Evolutionary conservation across 2,888 invertebrate species (phyloP).

Genomic region (Disparrhopalites patrizii): DNA sequence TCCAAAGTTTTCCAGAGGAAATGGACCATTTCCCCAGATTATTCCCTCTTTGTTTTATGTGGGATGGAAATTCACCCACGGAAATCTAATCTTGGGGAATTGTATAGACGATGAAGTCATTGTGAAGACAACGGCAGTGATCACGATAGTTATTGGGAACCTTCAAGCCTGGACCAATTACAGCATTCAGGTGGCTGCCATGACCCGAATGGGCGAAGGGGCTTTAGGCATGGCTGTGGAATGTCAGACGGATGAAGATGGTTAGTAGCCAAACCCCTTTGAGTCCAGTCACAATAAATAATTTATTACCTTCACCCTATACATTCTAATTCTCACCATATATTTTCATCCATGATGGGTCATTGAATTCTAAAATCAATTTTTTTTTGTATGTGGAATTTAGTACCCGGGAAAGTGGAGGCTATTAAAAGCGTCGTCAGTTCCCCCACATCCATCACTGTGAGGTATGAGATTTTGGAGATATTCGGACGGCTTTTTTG

Average conservation of each 20-base stretch:
- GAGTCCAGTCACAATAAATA: background rate
- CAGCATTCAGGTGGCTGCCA: slow-evolving; percentile 73
- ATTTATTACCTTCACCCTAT: background rate
- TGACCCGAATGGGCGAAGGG: slow-evolving; percentile 73
- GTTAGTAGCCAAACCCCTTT: slow-evolving; percentile 52
- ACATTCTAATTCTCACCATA: background rate
- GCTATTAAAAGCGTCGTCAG: slow-evolving; percentile 12
- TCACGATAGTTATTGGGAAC: slow-evolving; percentile 66
- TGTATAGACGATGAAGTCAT: slow-evolving; percentile 27
- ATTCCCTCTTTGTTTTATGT: too few species aligned
- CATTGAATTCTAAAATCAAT: background rate
- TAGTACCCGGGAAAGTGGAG: slow-evolving; percentile 21
- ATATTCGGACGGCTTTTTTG: too few species aligned
- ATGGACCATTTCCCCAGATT: too few species aligned
- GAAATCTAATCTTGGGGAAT: too few species aligned
- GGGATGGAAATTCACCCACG: too few species aligned
- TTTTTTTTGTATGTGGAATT: background rate
- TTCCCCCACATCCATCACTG: slow-evolving; percentile 53
- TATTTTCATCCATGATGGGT: background rate
- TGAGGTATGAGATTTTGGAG: slow-evolving; percentile 53
- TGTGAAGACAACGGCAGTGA: slow-evolving; percentile 57
- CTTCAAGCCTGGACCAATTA: slow-evolving; percentile 75
- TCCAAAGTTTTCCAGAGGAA: background rate
- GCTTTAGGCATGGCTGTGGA: slow-evolving; percentile 63
- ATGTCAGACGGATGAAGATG: slow-evolving; percentile 74